Conservation (phyloP, 1,140 invertebrate genomes). For the Drosophila sproati region DNA sequence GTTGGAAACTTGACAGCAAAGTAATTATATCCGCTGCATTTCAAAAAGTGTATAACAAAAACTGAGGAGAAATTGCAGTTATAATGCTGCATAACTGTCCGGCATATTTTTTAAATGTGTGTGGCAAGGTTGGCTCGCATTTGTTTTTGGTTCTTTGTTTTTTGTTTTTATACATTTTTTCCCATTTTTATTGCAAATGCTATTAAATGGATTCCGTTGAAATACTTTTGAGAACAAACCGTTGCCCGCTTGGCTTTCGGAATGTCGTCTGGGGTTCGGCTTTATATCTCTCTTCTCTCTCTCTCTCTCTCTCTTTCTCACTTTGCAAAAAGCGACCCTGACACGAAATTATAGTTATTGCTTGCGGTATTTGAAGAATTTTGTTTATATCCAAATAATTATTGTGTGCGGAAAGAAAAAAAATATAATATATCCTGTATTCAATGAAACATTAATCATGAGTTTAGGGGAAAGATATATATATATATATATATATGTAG, state of each 20-base stretch:
- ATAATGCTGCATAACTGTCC: slow-evolving; percentile 24
- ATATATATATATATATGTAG: too few species aligned
- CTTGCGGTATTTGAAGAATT: slow-evolving; percentile 31
- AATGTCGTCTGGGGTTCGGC: slow-evolving; percentile 35
- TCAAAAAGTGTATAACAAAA: too few species aligned
- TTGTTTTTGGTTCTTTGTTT: neutral
- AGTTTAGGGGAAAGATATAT: too few species aligned
- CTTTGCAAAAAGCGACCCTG: slow-evolving; percentile 15
- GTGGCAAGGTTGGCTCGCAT: slow-evolving; percentile 3
- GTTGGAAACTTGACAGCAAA: too few species aligned
- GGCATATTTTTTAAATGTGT: slow-evolving; percentile 15
- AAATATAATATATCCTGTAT: neutral
- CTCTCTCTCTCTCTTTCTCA: neutral
- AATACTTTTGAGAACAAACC: slow-evolving; percentile 44
- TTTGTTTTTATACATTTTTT: slow-evolving; percentile 10
- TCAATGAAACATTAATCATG: slow-evolving; percentile 17
- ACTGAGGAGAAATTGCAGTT: slow-evolving; percentile 47
- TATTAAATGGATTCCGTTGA: slow-evolving; percentile 54
- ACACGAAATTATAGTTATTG: slow-evolving; percentile 47
- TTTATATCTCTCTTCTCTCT: neutral
- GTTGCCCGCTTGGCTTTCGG: slow-evolving; percentile 28
- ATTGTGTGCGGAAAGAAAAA: slow-evolving; percentile 4
- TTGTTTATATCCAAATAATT: slow-evolving; percentile 25
- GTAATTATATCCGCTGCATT: neutral
- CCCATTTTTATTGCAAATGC: slow-evolving; percentile 49